These are phyloP conservation scores for Drosophila sucinea DNA, from an alignment of 1,140 invertebrate genomes.

Conservation along the genomic window DNA sequence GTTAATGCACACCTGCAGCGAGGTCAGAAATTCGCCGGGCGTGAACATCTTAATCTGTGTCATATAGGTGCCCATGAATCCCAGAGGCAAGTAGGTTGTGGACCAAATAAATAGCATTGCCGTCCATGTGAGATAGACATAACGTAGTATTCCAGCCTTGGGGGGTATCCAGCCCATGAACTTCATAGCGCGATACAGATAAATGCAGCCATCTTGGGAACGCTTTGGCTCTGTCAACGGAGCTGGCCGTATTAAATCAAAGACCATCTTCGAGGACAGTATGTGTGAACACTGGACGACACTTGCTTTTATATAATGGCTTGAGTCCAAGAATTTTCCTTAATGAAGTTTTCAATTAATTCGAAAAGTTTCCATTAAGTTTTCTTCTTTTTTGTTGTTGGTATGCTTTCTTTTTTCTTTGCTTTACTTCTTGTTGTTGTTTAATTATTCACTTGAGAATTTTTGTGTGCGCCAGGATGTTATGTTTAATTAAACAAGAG, in stretches of 20 bases:
- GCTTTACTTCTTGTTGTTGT: conserved; percentile 26
- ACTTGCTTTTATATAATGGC: not conserved
- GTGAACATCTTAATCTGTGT: conserved; percentile 56
- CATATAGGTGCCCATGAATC: conserved; percentile 59
- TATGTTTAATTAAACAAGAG: conserved; percentile 62
- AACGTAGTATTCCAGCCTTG: conserved; percentile 42
- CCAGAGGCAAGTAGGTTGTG: conserved; percentile 55
- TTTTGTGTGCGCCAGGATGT: conserved; percentile 32
- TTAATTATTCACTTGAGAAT: conserved; percentile 75
- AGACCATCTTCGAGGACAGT: conserved; percentile 46
- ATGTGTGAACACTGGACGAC: not conserved
- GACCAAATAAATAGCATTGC: conserved; percentile 51
- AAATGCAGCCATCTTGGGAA: conserved; percentile 62
- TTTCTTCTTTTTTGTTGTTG: no score
- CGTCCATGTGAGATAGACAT: conserved; percentile 61
- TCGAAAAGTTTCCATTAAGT: no score
- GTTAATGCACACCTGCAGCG: conserved; percentile 65
- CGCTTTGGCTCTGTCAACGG: conserved; percentile 47
- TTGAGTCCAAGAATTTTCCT: conserved; percentile 7
- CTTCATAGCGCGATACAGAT: conserved; percentile 62
- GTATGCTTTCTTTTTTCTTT: not conserved
- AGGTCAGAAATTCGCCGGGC: conserved; percentile 67
- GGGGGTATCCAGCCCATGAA: conserved; percentile 65
- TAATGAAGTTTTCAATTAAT: no score
- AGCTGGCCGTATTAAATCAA: conserved; percentile 54